Evolutionary conservation across 1,140 invertebrate genomes (phyloP).

Genomic region (Papilio glaucus): DNA sequence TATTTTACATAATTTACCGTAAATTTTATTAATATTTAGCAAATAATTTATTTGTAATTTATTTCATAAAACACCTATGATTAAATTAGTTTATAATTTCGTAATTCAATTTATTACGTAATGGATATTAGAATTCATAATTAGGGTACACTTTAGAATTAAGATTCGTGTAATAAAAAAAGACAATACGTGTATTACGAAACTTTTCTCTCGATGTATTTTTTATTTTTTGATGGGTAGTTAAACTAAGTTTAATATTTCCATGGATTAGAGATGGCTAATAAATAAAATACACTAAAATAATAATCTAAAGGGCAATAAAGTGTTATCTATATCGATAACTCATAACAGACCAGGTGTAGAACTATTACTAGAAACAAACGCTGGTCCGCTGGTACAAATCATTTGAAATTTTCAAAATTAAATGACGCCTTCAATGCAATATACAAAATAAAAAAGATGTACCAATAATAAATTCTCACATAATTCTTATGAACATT

Average conservation of each 20-base stretch:
- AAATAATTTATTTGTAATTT: conserved; percentile 6
- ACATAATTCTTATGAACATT: background rate
- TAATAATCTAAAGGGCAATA: conserved; percentile 12
- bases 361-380: too few species aligned
- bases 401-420: too few species aligned
- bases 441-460: too few species aligned
- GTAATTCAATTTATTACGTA: conserved; percentile 43
- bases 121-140: conserved; percentile 45
- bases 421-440: too few species aligned
- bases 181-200: conserved; percentile 77
- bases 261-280: background rate
- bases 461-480: background rate
- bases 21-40: conserved; percentile 2
- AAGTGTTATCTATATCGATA: background rate
- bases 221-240: conserved; percentile 30
- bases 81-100: conserved; percentile 23
- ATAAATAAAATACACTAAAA: background rate
- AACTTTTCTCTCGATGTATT: conserved; percentile 60
- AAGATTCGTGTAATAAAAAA: conserved; percentile 66
- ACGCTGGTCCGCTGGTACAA: too few species aligned
- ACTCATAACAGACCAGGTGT: background rate
- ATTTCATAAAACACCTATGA: background rate
- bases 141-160: conserved; percentile 44
- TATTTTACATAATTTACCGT: conserved; percentile 12
- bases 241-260: conserved; percentile 2